These are phyloP conservation scores for Autographa gamma DNA, from an alignment of 2,888 invertebrate genomes.

Conservation along the genomic window DNA sequence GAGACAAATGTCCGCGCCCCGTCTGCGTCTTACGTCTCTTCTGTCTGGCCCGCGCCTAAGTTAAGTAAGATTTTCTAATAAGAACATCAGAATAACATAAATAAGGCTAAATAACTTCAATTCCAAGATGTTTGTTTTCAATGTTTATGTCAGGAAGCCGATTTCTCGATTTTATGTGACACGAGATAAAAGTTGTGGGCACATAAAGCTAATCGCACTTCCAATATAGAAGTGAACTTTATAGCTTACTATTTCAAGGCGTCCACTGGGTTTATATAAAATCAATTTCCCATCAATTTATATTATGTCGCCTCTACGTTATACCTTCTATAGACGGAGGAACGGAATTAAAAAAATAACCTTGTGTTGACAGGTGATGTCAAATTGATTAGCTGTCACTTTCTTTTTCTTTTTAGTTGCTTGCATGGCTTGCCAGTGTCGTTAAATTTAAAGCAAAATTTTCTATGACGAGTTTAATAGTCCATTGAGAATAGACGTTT, in stretches of 20 bases:
- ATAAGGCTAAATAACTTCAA: constrained; percentile 1
- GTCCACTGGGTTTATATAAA: not conserved
- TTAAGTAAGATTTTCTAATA: too few relatives aligned
- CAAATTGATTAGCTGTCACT: constrained; percentile 4
- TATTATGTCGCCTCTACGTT: not conserved
- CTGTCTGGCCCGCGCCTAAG: too few relatives aligned
- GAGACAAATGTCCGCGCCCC: too few relatives aligned
- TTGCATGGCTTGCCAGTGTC: too few relatives aligned
- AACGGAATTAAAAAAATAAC: not conserved
- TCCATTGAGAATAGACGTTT: too few relatives aligned
- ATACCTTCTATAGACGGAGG: not conserved
- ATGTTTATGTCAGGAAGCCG: constrained; percentile 17
- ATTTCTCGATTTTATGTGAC: constrained; percentile 37
- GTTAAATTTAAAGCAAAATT: too few relatives aligned
- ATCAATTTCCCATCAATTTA: constrained; percentile 2
- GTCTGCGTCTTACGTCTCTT: too few relatives aligned
- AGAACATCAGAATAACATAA: too few relatives aligned
- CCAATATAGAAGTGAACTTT: constrained; percentile 18
- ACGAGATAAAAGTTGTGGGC: constrained; percentile 21
- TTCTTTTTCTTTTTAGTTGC: not conserved
- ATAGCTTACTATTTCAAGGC: not conserved
- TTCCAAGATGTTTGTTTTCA: constrained; percentile 14
- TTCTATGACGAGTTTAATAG: too few relatives aligned
- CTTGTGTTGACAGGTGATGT: constrained; percentile 1
- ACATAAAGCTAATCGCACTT: not conserved